Base-by-base conservation (phyloP, 2,797 vertebrate genomes). In the Gymnopithys bicolor region DNA sequence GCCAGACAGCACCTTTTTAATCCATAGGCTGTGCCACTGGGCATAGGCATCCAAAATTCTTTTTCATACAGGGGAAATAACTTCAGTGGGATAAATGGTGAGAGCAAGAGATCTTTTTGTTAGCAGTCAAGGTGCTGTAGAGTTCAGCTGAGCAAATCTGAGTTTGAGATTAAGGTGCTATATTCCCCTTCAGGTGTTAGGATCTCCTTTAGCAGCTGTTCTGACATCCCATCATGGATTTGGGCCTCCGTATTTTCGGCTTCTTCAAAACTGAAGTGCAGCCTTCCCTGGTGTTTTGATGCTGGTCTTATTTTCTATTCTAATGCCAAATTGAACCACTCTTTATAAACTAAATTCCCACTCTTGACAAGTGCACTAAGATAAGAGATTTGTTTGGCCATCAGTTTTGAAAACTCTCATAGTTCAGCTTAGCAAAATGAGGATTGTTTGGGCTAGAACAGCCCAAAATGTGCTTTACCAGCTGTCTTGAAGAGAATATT, bases 171-270 rank as follows among this genome's bases (percentile, higher is more conserved):
- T 93, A 78, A 69, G 52, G 25, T 73, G 23, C 16, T 56, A 45
- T 7, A 2, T 35, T 67, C 24, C 8, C 14, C 28, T 67, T 49
- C 23, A 46, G 24, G 17, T 19, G 53, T 22, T 18, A 74, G 27
- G 46, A 49, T 78, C 4, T 71, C 17, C 37, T 75, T 84, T 39
- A 2, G 1, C n/a, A 21, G 70, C 37, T 89, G 22, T 59, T 45
- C 22, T 0, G 2, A 18, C 10, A 69, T 7, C 6, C 22, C 2
- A 0, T 23, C 9, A 27, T 4, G 19, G 45, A 30, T 70, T 76
- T 78, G 37, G 9, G 9, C 30, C 35, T 89, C 85, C 1, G 3
- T 11, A 46, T 77, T 22, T 59, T 13, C 49, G 10, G 5, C 11
- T 39, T 68, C 58, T 87, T 85, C 18, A 25, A 46, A 79, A 64